Base-by-base conservation (phyloP, 2,797 vertebrate species). In the Trematomus bernacchii region DNA sequence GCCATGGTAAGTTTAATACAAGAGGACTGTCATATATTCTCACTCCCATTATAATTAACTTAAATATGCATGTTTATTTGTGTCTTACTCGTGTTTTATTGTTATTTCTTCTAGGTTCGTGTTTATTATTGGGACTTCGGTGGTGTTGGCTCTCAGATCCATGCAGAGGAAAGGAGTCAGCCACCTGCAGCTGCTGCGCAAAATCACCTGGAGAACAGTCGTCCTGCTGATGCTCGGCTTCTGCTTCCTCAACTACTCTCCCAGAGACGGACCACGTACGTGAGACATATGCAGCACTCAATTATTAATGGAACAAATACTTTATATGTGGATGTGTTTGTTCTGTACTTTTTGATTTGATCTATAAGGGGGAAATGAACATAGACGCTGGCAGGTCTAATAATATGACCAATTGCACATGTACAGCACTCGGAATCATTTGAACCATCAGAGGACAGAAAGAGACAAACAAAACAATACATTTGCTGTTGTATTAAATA, bases 221-320 rank as follows among this genome's bases (percentile, higher is more conserved):
- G 86, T 94, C 66, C 90, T 95, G 8, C 59, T 94, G 47, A 19
- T 92, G 70, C 91, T 92, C 0, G 92, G 94, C 53, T 92, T 95
- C 89, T 94, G 94, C 71, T 95, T 94, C 72, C 79, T 95, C 62
- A 95, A 96, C 91, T 96, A 95, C 83, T 95, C 93, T 76, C 94
- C 93, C 4, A 89, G 76, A 78, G 93, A 94, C 53, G 95, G 92
- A 21, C 92, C 86, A 44, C 51, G 94, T 96, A 88, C 85, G 92
- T 90, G 37, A 43, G 81, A 69, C 61, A 63, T 7, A 60, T 21
- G 10, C 4, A 44, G 16, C 40, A 18, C 27, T 54, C 15, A 1
- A 37, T 16, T 64, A 18, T 52, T 47, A 58, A 40, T 23, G 37
- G 44, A 53, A 21, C 23, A 53, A 37, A 65, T 21, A 4, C 48